Base-by-base conservation (phyloP, 2,113 vertebrate genomes). In the Alosa alosa region DNA sequence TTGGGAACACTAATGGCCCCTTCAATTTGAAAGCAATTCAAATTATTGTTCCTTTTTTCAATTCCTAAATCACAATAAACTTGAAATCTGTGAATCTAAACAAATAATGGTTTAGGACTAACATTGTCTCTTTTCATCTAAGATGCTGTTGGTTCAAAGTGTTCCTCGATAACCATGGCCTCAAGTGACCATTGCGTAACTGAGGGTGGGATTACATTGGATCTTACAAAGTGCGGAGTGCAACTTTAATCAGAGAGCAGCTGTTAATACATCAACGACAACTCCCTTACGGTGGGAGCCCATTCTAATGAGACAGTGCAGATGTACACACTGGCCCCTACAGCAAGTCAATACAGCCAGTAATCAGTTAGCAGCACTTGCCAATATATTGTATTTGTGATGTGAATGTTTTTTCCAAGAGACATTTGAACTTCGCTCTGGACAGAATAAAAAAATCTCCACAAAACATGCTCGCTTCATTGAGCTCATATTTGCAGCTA, bases 401-500 rank as follows among this genome's bases (percentile, higher is more conserved):
- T 78, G 72, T 36, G 25, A 39, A 36, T 36, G 25, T 78, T 75
- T 36, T 47, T 31, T 78, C 72, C 72, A 39, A 78, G 36, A 39
- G 25, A 13, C 72, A 17, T 39, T 39, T 36, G 25, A 78, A 78
- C 2, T 78, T 39, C 13, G 39, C 31, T 39, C 72, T 39, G 83
- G 88, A 82, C 31, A 49, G 41, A 49, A 13, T 31, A 11, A 39
- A 89, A 86, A 85, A 88, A 84, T 15, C 13, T 39, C 15, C 31
- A 18, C 36, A 15, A 31, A 78, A 39, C 13, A 78, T 39, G 13
- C 72, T 78, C 15, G 11, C 72, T 78, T 39, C 25, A 39, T 78
- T 78, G 72, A 13, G 13, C 11, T 39, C 31, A 39, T 75, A 11
- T 17, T 15, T 17, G 11, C 18, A 57, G 18, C 55, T 57, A 20